These are phyloP conservation scores for Plectrocnemia conspersa DNA, from an alignment of 1,140 invertebrate genomes.

Conservation along the genomic window DNA sequence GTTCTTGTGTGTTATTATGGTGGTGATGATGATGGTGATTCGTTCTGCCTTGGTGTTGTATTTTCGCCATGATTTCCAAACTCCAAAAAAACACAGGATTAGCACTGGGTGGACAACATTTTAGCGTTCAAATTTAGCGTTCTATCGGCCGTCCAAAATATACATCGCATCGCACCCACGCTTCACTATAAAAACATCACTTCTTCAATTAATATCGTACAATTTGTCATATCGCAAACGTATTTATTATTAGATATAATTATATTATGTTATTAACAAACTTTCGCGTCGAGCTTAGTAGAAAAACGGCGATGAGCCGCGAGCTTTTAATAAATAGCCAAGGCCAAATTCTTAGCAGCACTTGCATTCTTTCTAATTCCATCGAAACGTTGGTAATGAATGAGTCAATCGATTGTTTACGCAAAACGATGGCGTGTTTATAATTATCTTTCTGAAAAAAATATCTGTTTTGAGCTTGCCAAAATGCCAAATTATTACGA, in stretches of 20 bases:
- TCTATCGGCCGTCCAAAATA: no score
- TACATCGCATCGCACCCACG: no score
- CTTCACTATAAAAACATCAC: no score
- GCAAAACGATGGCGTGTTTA: not conserved
- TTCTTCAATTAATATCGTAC: no score
- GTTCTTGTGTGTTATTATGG: not conserved
- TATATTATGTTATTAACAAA: conserved; percentile 6
- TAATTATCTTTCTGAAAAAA: no score
- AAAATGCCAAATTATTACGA: no score
- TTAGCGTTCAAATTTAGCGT: no score
- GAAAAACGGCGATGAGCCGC: conserved; percentile 6
- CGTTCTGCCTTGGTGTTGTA: conserved; percentile 3
- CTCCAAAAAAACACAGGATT: no score
- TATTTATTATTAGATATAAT: not conserved
- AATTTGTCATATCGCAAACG: conserved; percentile 13
- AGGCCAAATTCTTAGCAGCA: conserved; percentile 2
- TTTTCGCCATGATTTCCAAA: no score
- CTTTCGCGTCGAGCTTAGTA: not conserved
- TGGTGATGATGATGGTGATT: not conserved
- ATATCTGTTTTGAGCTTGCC: no score
- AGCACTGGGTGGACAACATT: no score
- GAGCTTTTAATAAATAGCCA: conserved; percentile 21
- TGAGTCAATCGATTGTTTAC: not conserved
- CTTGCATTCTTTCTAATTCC: not conserved
- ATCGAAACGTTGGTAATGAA: not conserved